Conservation (phyloP, 1,140 invertebrate species). For the Eumeta japonica region DNA sequence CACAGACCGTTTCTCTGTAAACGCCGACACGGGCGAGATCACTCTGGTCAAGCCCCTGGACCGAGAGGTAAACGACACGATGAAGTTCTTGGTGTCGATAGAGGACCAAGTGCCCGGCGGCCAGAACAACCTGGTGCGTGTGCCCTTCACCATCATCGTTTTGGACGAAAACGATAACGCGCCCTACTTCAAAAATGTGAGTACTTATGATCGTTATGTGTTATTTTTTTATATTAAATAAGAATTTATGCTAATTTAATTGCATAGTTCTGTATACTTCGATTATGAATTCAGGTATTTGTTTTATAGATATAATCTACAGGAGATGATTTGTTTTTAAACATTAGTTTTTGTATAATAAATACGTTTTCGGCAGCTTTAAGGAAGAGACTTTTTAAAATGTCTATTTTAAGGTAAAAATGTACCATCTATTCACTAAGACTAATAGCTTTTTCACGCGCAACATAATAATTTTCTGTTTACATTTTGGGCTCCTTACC, state of each 20-base stretch:
- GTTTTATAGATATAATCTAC: too few species aligned
- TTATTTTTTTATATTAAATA: background rate
- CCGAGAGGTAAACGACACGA: conserved; percentile 79
- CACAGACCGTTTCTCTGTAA: conserved; percentile 76
- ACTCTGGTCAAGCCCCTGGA: conserved; percentile 76
- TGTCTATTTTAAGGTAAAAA: too few species aligned
- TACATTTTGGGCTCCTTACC: too few species aligned
- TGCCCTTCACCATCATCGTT: conserved; percentile 79
- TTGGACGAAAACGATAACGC: conserved; percentile 87
- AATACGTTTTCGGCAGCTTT: too few species aligned
- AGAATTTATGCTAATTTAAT: background rate
- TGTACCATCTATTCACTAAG: too few species aligned
- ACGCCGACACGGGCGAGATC: conserved; percentile 75
- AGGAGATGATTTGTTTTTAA: too few species aligned
- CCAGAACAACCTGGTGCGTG: conserved; percentile 70
- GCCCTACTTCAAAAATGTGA: conserved; percentile 76
- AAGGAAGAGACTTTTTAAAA: too few species aligned
- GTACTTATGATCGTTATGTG: conserved; percentile 18
- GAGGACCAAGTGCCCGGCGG: conserved; percentile 73
- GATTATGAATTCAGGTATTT: too few species aligned
- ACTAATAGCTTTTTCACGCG: too few species aligned
- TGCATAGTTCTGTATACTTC: too few species aligned
- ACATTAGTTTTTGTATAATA: too few species aligned
- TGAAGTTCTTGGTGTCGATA: conserved; percentile 73
- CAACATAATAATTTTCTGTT: too few species aligned